Base-by-base conservation (phyloP, 2,113 vertebrate species). In the Genyomyrus donnyi region DNA sequence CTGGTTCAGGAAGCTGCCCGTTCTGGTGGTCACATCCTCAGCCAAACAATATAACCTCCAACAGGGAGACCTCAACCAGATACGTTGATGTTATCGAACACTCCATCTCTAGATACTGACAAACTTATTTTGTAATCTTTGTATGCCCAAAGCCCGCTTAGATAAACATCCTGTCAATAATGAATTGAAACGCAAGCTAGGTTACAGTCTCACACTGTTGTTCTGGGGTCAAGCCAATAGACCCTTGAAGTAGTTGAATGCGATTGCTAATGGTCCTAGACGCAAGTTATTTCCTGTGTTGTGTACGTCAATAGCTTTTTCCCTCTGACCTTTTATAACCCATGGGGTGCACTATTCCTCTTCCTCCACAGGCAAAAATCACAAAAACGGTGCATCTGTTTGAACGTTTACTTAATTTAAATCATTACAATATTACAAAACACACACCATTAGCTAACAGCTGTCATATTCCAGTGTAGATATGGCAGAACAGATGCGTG, bases 21-120 rank as follows among this genome's bases (percentile, higher is more conserved):
- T 94, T 93, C 94, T 92, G 91, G 91, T 90, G 92, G 91, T 94
- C 90, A 92, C 92, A 93, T 93, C 91, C 93, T 91, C 92, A 93
- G 89, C 89, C 90, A 94, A 95, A 95, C 93, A 94, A 93, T 92
- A 77, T 88, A 90, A 85, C 89, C 88, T 80, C 46, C 86, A 77
- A 88, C 90, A 91, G 89, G 89, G 88, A 91, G 90, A 88, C 92
- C 88, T 91, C 45, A 77, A 62, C 88, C 8, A 52, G 77, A 42
- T 45, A 89, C 91, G 90, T 91, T 93, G 92, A 31, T 92, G 27
- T 88, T 90, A 21, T 90, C 90, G 89, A 90, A 80, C 45, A 85
- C 46, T 80, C 13, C 62, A 31, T 21, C 77, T 91, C 62, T 31
- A 50, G 52, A 86, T 56, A 80, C 53, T 21, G 74, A 31, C 90